These are phyloP conservation scores for Uria lomvia DNA, from an alignment of 2,113 vertebrate species.

Conservation along the genomic window DNA sequence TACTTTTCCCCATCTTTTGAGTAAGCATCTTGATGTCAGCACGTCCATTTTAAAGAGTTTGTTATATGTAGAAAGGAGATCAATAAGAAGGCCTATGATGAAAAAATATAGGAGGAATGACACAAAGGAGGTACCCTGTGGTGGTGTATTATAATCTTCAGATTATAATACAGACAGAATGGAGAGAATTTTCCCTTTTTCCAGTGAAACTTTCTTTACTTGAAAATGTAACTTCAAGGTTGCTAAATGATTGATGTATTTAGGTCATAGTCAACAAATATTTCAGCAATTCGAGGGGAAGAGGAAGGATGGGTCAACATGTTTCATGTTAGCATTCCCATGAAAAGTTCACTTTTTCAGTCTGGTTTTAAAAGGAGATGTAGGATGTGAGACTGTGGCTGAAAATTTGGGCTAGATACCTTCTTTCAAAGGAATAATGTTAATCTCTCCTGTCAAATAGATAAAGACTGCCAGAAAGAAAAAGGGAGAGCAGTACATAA, in stretches of 20 bases:
- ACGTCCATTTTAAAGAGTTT: not conserved
- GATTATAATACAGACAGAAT: not conserved
- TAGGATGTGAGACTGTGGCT: not conserved
- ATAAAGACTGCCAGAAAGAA: slow-evolving; percentile 18
- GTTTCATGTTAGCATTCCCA: not conserved
- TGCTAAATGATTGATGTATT: not conserved
- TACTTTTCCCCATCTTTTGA: not conserved
- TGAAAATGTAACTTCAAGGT: not conserved
- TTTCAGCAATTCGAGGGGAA: slow-evolving; percentile 10
- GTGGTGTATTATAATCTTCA: not conserved
- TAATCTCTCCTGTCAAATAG: not conserved
- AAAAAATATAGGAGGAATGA: not conserved
- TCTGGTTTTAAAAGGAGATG: not conserved
- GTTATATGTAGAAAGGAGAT: not conserved
- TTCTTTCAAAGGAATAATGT: slow-evolving; percentile 1
- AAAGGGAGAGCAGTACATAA: not conserved
- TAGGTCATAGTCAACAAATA: slow-evolving; percentile 20
- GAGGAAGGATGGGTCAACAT: not conserved
- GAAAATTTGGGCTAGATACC: not conserved
- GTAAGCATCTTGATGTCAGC: not conserved
- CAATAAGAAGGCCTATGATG: not conserved
- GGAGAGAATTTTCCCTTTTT: not conserved
- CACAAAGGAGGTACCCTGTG: not conserved
- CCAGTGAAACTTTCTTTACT: not conserved
- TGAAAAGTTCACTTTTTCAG: not conserved